Evolutionary conservation across 2,797 vertebrate species (phyloP), one percentile per base, ranked within the genome.

Genomic region (Pangasius sanitwongsei): DNA sequence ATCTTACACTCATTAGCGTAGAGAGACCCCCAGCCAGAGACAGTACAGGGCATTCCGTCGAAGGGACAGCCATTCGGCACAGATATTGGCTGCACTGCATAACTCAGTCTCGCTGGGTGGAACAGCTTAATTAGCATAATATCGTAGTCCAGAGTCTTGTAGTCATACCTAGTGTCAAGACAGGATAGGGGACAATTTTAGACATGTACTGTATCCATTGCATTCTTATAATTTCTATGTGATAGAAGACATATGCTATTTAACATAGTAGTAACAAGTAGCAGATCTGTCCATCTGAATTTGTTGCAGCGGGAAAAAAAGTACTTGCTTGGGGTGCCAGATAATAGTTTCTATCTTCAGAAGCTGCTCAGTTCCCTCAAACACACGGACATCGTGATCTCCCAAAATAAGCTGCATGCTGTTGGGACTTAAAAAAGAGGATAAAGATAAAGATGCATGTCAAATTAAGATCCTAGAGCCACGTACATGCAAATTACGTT

Each of bases 61-160:
- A 15, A 1, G 0, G 94, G 93, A 85, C 95, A 96, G 44, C 86
- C 84, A 0, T 78, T 80, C 53, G 95, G 93, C 90, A 96, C 83
- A 1, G 93, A 0, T 74, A 96, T 91, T 25, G 93, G 95, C 69
- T 89, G 89, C 6, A 96, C 95, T 0, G 91, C 82, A 2, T 87
- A 13, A 0, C 93, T 95, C 88, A 95, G 86, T 90, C 90, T 92
- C 85, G 94, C 94, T 0, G 95, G 93, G 61, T 95, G 93, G 91
- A 78, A 96, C 77, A 96, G 93, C 91, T 96, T 95, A 91, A 96
- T 93, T 91, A 96, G 87, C 95, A 96, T 96, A 72, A 96, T 95
- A 90, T 96, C 94, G 3, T 91, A 95, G 92, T 96, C 95, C 91
- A 96, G 90, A 59, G 95, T 96, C 92, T 94, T 93, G 92, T 96